Percentiles rank a stretch among this genome's conserved stretches.
Conservation (phyloP, 2,797 vertebrate genomes). For the Chromis chromis region DNA sequence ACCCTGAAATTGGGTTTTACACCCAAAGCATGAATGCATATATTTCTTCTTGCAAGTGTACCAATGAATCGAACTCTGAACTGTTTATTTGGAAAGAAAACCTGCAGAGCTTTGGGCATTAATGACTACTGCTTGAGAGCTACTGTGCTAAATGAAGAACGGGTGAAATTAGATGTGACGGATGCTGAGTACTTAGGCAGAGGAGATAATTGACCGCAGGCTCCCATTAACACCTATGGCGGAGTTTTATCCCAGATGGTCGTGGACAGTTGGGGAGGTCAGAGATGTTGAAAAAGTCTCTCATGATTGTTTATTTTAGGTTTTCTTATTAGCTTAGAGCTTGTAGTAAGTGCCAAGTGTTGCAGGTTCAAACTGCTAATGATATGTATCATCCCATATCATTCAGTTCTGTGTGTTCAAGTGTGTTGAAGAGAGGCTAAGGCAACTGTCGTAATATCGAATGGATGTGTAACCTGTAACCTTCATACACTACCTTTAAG, state of each 20-base stretch:
- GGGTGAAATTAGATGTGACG: conserved; percentile 34
- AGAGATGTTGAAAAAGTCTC: conserved; percentile 7
- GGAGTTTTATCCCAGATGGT: conserved; percentile 16
- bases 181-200: conserved; percentile 40
- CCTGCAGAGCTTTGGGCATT: neutral
- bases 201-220: too few relatives aligned
- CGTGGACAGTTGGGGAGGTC: neutral
- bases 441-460: conserved; percentile 7
- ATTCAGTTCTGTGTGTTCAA: neutral
- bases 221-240: too few relatives aligned
- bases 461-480: conserved; percentile 32
- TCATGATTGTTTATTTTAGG: neutral
- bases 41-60: neutral
- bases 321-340: neutral
- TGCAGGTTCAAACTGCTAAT: neutral
- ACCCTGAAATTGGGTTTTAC: neutral
- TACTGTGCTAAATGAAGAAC: conserved; percentile 1
- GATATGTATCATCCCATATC: neutral
- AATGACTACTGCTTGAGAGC: neutral
- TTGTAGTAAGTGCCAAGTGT: too few relatives aligned
- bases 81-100: neutral
- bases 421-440: neutral
- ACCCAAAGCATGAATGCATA: neutral
- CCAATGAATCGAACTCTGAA: neutral
- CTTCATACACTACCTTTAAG: conserved; percentile 25